phyloP scores from a whole-genome alignment of 2,113 vertebrate species.

The Thoracochromis brauschi region DNA sequence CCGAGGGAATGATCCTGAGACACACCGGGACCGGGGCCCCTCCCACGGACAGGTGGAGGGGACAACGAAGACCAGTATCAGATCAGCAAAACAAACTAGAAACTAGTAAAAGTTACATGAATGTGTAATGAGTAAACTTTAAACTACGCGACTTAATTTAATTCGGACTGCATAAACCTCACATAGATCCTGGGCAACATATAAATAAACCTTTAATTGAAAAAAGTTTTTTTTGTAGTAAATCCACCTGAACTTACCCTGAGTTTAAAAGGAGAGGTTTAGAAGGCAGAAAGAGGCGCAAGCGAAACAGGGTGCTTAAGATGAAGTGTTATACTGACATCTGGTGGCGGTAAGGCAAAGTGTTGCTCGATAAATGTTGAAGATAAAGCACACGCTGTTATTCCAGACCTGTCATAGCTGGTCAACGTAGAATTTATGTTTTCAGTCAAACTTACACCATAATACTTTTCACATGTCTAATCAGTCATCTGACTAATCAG shows the following conservation, averaged over 20 bases:
- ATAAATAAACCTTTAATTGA: background rate
- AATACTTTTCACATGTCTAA: background rate
- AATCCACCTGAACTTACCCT: no score
- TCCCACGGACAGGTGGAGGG: conserved; percentile 62
- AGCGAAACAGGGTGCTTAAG: background rate
- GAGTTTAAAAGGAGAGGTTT: background rate
- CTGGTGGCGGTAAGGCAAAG: conserved; percentile 1
- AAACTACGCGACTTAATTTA: background rate
- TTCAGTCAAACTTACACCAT: background rate
- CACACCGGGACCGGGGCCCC: background rate
- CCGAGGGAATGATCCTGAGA: background rate
- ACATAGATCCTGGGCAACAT: fast-evolving
- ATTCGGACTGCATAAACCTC: background rate
- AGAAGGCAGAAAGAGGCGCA: background rate
- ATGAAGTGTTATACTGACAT: conserved; percentile 6
- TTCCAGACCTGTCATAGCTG: background rate
- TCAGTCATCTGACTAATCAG: background rate
- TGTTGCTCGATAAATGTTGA: background rate
- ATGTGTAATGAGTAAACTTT: background rate
- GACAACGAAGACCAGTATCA: background rate
- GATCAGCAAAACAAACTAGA: background rate
- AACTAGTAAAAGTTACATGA: background rate
- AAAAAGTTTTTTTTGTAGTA: background rate
- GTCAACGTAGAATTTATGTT: background rate
- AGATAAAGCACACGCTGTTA: background rate